Conservation (phyloP, 2,888 invertebrate genomes). For the Chrysodeixis includens region DNA sequence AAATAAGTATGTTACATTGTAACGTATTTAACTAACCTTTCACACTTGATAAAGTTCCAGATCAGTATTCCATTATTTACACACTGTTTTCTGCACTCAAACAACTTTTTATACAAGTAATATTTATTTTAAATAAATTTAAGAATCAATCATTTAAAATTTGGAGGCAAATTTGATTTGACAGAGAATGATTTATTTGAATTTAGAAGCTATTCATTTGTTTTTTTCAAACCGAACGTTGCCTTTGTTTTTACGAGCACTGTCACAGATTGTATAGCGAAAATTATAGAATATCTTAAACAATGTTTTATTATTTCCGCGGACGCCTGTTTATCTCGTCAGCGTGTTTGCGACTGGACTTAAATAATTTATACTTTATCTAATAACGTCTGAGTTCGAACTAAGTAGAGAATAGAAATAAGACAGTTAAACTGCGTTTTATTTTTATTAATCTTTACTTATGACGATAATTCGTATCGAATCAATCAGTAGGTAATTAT, state of each 20-base stretch:
- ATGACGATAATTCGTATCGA: conserved; percentile 28
- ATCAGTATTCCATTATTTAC: conserved; percentile 32
- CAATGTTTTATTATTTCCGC: conserved; percentile 22
- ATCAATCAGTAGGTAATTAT: conserved; percentile 19
- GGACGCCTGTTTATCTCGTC: conserved; percentile 38
- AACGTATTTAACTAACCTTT: conserved; percentile 63
- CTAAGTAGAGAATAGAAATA: conserved; percentile 19
- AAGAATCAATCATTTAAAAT: conserved; percentile 28
- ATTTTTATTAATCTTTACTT: conserved; percentile 2
- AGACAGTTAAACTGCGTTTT: conserved; percentile 17
- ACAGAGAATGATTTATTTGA: conserved; percentile 3
- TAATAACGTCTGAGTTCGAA: conserved; percentile 11
- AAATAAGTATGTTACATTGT: conserved; percentile 30
- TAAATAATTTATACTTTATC: conserved; percentile 40
- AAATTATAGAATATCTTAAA: conserved; percentile 14
- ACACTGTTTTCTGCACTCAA: conserved; percentile 10
- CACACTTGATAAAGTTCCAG: conserved; percentile 58
- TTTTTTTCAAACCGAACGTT: conserved; percentile 12
- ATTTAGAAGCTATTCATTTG: conserved; percentile 18
- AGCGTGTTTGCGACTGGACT: conserved; percentile 38
- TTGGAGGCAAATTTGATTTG: conserved; percentile 34
- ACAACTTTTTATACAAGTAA: conserved; percentile 14
- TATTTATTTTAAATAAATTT: background rate
- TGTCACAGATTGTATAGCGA: conserved; percentile 20
- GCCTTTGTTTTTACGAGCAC: conserved; percentile 26